Percentiles rank a stretch among this genome's conserved stretches.
Conservation (phyloP, 2,888 invertebrate species). For the Panzeria rudis region DNA sequence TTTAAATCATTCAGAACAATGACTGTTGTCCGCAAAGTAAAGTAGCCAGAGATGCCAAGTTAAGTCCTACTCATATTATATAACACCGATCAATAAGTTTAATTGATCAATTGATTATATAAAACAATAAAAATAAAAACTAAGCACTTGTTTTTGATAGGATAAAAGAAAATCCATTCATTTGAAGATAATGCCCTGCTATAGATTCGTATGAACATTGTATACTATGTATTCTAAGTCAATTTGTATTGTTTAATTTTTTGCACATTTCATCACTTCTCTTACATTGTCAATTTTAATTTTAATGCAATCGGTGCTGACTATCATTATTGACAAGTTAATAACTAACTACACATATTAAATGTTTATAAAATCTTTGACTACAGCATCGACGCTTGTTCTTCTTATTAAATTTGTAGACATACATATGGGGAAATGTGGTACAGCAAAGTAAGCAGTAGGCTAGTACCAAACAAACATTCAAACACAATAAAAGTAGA, state of each 20-base stretch:
- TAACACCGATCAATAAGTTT: not conserved
- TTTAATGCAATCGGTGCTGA: slow-evolving; percentile 54
- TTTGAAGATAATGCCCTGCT: not conserved
- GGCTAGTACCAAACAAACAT: not conserved
- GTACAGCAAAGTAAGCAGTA: not conserved
- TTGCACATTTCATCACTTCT: not conserved
- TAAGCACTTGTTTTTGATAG: too few species aligned
- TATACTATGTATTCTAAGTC: not conserved
- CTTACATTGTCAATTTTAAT: slow-evolving; percentile 36
- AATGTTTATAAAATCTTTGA: slow-evolving; percentile 43
- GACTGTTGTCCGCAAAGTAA: not conserved
- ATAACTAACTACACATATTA: not conserved
- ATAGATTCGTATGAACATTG: too few species aligned
- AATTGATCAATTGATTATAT: not conserved
- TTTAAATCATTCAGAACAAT: too few species aligned
- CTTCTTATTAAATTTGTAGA: slow-evolving; percentile 25
- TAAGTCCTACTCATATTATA: not conserved
- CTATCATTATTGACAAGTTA: slow-evolving; percentile 62
- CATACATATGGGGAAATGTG: not conserved
- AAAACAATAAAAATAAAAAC: not conserved
- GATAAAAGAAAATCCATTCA: not conserved
- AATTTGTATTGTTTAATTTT: not conserved
- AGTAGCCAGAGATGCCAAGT: not conserved
- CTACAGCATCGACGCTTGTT: slow-evolving; percentile 54
- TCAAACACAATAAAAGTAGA: too few species aligned